Base-by-base conservation (phyloP, 2,888 invertebrate genomes). In the Adela reaumurella region DNA sequence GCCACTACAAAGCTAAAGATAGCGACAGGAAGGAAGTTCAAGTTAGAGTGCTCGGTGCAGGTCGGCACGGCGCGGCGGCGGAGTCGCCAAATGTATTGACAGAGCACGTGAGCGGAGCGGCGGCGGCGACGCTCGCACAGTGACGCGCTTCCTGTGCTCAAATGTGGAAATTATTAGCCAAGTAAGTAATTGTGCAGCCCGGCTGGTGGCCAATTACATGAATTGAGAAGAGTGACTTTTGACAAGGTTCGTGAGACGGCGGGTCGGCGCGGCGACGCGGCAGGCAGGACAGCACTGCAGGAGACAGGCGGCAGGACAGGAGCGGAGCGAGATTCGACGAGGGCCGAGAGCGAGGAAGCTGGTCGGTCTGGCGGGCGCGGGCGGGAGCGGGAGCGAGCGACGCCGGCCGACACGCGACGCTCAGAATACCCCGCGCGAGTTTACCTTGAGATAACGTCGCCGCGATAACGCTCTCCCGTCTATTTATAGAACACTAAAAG, bases 161-260 rank as follows among this genome's bases (percentile, higher is more conserved):
- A 74, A 77, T 74, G 74, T 72, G 71, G 69, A 76, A 77, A 77
- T 74, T 74, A 70, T 73, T 76, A 74, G 71, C 67, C 70, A 74
- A 77, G 64, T 77, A 71, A 72, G 68, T 77, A 77, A 78, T 77
- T 77, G 77, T 62, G 68, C 67, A 70, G 35, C 11, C 61, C 74
- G 72, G 76, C 68, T 70, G 73, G 72, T 65, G 64, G 60, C 67
- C 70, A 67, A 77, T 77, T 77, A 77, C 63, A 64, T 67, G 72
- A 78, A 78, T 78, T 74, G 76, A 64, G 69, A 59, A 70, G 65
- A 70, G 65, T 70, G 70, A 76, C 74, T 77, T 77, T 77, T 76
- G 76, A 74, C 74, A 74, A 73, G 35, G 35, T 35, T 35, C 35
- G 35, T 11, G 11, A 35, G 35, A 14, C 35, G 35, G n/a, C 35